Conservation (phyloP, 2,113 vertebrate species). For the Oreochromis niloticus region DNA sequence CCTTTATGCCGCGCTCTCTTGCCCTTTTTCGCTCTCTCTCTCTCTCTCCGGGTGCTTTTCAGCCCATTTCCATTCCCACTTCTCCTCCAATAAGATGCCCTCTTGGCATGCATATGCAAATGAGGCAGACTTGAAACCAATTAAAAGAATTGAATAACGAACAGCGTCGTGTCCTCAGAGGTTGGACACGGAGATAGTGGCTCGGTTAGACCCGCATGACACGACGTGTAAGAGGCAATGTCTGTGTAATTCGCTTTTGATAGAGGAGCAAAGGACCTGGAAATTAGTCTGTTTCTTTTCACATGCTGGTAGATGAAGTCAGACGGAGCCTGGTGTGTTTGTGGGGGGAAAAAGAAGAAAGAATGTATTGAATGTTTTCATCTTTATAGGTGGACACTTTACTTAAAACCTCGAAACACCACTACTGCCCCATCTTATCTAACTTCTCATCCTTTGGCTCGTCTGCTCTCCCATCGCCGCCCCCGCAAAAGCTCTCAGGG, state of each 20-base stretch:
- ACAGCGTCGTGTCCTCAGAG: conserved; percentile 13
- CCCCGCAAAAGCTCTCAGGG: conserved; percentile 32
- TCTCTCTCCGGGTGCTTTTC: conserved; percentile 23
- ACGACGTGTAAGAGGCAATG: neutral
- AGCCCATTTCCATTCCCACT: conserved; percentile 42
- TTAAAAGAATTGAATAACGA: conserved; percentile 45
- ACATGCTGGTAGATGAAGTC: neutral
- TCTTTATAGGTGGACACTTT: neutral
- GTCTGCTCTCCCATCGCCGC: neutral
- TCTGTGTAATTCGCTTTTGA: neutral
- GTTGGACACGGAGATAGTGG: neutral
- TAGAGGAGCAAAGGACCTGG: neutral
- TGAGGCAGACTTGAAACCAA: conserved; percentile 55
- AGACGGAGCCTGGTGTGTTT: neutral
- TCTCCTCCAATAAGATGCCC: conserved; percentile 53
- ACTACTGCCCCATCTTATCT: neutral
- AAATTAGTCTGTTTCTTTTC: neutral
- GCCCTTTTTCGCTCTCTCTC: neutral
- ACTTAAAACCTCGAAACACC: neutral
- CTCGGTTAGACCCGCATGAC: conserved; percentile 7
- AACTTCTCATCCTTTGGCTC: neutral
- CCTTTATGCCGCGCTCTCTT: conserved; percentile 17
- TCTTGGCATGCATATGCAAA: conserved; percentile 61
- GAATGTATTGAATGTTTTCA: neutral
- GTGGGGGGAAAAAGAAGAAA: neutral